Conservation (phyloP, 2,888 invertebrate genomes). For the Leptopilina drosophilae region DNA sequence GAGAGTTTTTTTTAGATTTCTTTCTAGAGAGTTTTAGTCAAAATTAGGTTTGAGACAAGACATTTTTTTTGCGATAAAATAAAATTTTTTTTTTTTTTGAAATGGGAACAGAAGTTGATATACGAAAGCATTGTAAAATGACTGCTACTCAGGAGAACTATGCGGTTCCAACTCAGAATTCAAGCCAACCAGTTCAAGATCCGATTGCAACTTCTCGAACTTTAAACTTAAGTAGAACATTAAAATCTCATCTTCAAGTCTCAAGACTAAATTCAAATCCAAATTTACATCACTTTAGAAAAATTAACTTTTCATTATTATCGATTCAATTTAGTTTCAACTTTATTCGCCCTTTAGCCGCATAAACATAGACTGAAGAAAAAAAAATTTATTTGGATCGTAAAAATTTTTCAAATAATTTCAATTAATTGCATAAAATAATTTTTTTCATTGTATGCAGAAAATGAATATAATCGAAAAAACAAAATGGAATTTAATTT, state of each 20-base stretch:
- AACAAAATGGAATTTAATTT: too few relatives aligned
- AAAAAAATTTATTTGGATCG: too few relatives aligned
- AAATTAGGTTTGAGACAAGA: too few relatives aligned
- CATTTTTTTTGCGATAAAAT: too few relatives aligned
- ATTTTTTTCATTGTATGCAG: too few relatives aligned
- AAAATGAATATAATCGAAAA: too few relatives aligned
- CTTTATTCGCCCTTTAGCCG: background rate
- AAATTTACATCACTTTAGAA: background rate
- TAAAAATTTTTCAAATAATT: too few relatives aligned
- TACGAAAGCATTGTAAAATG: slow-evolving; percentile 34
- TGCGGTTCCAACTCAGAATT: slow-evolving; percentile 31
- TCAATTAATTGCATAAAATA: too few relatives aligned
- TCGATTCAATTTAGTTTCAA: background rate
- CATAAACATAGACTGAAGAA: too few relatives aligned
- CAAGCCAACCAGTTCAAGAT: slow-evolving; percentile 27
- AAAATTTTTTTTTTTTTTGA: too few relatives aligned
- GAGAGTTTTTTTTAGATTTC: too few relatives aligned
- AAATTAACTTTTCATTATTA: background rate
- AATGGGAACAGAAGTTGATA: background rate
- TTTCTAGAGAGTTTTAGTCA: too few relatives aligned
- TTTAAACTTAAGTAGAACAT: slow-evolving; percentile 29
- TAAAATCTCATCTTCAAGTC: slow-evolving; percentile 9
- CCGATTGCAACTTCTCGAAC: slow-evolving; percentile 37
- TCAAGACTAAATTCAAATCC: background rate
- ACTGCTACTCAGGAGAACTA: background rate